Percentiles rank a stretch among this genome's conserved stretches.
These are phyloP conservation scores for Crocallis elinguaria DNA, from an alignment of 2,888 invertebrate genomes.

Conservation along the genomic window DNA sequence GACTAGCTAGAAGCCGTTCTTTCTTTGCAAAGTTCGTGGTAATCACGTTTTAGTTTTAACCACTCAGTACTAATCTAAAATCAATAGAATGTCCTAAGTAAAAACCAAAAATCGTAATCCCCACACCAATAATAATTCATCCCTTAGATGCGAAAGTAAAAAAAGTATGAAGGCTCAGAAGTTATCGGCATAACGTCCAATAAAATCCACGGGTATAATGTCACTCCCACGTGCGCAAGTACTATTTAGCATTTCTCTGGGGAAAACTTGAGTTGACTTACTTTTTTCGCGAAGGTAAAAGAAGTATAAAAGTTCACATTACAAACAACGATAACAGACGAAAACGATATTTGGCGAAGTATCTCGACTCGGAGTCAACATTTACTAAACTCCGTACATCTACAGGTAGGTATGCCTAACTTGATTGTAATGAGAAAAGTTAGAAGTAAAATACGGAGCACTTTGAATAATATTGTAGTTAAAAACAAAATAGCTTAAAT, in stretches of 20 bases:
- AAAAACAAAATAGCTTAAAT: not conserved
- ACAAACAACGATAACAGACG: constrained; percentile 42
- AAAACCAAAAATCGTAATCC: constrained; percentile 4
- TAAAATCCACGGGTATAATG: constrained; percentile 28
- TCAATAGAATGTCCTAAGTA: constrained; percentile 47
- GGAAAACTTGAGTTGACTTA: constrained; percentile 33
- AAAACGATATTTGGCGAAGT: constrained; percentile 42
- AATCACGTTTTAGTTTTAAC: constrained; percentile 52
- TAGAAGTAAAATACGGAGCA: constrained; percentile 45
- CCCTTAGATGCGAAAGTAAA: not conserved
- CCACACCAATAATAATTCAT: not conserved
- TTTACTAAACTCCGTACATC: constrained; percentile 39
- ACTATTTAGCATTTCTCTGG: constrained; percentile 36
- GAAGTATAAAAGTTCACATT: constrained; percentile 38
- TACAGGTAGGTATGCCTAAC: constrained; percentile 35
- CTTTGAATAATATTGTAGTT: constrained; percentile 34
- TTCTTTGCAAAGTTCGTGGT: constrained; percentile 32
- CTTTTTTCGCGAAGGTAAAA: constrained; percentile 34
- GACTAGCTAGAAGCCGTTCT: constrained; percentile 4
- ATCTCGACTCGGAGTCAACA: constrained; percentile 44
- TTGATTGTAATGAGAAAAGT: constrained; percentile 55
- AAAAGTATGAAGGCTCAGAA: constrained; percentile 4
- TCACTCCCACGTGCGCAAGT: constrained; percentile 32
- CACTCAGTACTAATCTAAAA: constrained; percentile 55
- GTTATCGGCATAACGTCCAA: constrained; percentile 28